Evolutionary conservation across 1,140 invertebrate species (phyloP).

Genomic region (Plutomurus gul): DNA sequence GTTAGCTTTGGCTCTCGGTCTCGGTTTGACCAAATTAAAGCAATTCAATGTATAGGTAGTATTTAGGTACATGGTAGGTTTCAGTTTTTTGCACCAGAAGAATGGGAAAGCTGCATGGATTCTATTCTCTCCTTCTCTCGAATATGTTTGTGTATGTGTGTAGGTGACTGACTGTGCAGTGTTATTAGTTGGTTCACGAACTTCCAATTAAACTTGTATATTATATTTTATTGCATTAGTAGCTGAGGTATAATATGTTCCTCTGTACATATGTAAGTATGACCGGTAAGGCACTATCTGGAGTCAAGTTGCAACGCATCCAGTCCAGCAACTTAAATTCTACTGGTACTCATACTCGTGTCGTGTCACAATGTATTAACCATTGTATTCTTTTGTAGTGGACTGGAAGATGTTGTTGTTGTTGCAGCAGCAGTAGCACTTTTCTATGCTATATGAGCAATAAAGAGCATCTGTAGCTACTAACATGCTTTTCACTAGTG

Average conservation of each 20-base stretch:
- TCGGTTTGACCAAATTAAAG: conserved; percentile 13
- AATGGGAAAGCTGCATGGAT: background rate
- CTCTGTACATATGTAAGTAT: background rate
- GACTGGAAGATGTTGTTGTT: background rate
- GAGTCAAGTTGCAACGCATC: background rate
- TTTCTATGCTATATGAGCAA: background rate
- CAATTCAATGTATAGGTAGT: background rate
- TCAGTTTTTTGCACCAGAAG: background rate
- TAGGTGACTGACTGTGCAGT: conserved; percentile 5
- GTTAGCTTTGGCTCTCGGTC: too few species aligned
- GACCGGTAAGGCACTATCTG: background rate
- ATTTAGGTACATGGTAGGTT: too few species aligned
- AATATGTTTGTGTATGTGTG: background rate
- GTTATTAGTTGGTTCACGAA: conserved; percentile 45
- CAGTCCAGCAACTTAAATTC: background rate
- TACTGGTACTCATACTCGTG: background rate
- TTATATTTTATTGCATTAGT: conserved; percentile 37
- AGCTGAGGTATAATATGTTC: background rate
- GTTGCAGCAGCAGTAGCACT: background rate
- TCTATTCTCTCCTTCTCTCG: background rate
- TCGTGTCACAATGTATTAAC: background rate
- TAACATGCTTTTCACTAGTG: background rate
- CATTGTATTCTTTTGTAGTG: background rate
- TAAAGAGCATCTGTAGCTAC: background rate
- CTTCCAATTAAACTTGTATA: conserved; percentile 45